A percentile compares a stretch with the other conserved stretches of the same genome.
phyloP scores from a whole-genome alignment of 2,113 vertebrate genomes.

The Choloepus hoffmanni region DNA sequence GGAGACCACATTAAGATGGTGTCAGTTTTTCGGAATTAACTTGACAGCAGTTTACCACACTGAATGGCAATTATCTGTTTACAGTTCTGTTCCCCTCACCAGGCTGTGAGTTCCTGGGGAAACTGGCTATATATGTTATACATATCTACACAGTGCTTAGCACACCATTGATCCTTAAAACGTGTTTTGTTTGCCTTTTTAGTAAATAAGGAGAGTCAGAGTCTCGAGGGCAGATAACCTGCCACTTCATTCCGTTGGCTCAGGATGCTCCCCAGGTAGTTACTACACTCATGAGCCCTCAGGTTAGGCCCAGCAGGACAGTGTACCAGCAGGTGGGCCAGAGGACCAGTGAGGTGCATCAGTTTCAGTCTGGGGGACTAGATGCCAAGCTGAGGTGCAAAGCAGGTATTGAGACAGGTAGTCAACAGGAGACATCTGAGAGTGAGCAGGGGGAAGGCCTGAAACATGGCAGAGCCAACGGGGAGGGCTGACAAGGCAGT shows the following conservation, averaged over 20 bases:
- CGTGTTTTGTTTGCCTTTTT: background rate
- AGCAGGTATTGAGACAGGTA: background rate
- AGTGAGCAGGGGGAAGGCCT: background rate
- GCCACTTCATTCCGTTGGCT: background rate
- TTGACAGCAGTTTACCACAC: background rate
- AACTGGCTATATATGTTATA: background rate
- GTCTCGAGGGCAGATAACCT: background rate
- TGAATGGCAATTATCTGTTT: background rate
- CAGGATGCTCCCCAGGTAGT: background rate
- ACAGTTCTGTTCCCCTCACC: background rate
- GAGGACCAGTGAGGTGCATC: background rate
- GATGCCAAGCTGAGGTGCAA: background rate
- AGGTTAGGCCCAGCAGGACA: background rate
- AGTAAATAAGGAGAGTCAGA: background rate
- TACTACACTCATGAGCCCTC: background rate
- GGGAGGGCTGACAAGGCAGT: background rate
- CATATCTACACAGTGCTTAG: background rate
- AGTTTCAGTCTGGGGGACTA: too few relatives aligned
- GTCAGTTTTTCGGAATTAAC: background rate
- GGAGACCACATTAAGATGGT: background rate
- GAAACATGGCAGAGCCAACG: background rate
- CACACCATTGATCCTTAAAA: background rate
- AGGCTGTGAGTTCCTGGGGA: background rate
- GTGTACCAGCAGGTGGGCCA: too few relatives aligned
- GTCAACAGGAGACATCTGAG: background rate